phyloP scores from a whole-genome alignment of 2,113 vertebrate species.

The Myiopsitta monachus region DNA sequence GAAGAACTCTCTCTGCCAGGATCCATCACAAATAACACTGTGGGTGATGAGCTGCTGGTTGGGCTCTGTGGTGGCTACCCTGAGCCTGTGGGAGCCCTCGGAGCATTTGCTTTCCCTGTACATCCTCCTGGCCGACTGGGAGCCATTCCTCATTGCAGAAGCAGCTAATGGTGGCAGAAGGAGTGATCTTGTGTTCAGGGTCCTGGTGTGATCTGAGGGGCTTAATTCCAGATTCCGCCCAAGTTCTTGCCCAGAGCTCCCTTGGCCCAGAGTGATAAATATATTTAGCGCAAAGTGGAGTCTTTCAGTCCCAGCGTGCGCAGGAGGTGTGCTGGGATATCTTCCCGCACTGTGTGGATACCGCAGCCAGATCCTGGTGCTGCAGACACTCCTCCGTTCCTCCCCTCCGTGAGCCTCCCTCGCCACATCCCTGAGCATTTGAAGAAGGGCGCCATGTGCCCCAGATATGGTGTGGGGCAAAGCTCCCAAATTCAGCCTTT shows the following conservation, averaged over 20 bases:
- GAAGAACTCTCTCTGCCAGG: not conserved
- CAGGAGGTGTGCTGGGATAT: not conserved
- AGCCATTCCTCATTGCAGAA: not conserved
- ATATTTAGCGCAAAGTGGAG: rapidly evolving
- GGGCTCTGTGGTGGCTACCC: not conserved
- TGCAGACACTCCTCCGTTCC: not conserved
- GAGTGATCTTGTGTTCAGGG: not conserved
- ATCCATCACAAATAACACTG: not conserved
- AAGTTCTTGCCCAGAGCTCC: not conserved
- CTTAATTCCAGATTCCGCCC: not conserved
- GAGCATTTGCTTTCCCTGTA: not conserved
- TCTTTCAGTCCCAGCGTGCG: rapidly evolving
- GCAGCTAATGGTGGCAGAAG: not conserved
- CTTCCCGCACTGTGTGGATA: not conserved
- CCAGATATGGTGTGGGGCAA: not conserved
- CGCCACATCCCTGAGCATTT: rapidly evolving
- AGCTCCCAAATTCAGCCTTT: slow-evolving; percentile 37
- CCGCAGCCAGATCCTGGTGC: rapidly evolving
- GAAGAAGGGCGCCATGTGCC: not conserved
- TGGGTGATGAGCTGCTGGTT: not conserved
- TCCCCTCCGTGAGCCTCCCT: not conserved
- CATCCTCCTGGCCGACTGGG: not conserved
- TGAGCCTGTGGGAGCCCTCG: not conserved
- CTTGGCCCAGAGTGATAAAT: not conserved
- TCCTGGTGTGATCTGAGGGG: not conserved